Evolutionary conservation across 2,797 vertebrate species (phyloP), one percentile per base, ranked within the genome.

Genomic region (Phrynocephalus guinanensis): DNA sequence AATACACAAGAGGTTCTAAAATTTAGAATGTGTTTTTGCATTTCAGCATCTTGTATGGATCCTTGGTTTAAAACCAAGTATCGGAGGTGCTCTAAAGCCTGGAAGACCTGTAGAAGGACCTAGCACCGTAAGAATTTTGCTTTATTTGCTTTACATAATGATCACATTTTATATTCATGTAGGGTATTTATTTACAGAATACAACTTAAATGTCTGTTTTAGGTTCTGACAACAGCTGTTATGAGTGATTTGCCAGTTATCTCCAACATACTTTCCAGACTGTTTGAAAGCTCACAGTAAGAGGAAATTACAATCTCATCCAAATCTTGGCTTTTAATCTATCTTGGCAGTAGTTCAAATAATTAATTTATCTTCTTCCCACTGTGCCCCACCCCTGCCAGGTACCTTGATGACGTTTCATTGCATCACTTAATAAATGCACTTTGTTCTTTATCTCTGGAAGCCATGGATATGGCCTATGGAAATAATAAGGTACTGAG

Each of bases 221-320:
- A 99, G 99, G 99, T 99, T 95, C 95, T 99, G 90, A 99, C 99
- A 86, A 99, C 99, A 78, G 99, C 99, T 2, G 99, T 99, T 95
- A 99, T 99, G 99, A 99, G 98, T 22, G 99, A 99, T 95, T 97
- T 99, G 82, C 99, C 99, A 1, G 96, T 99, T 92, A 99, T 99
- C 95, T 98, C 99, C 94, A 99, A 97, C 93, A 98, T 99, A 96
- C 98, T 99, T 88, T 99, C 99, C 95, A 97, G 98, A 92, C 97
- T 99, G 18, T 99, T 99, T 92, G 99, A 99, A 97, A 99, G 99
- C 94, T 99, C 99, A 82, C 99, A 99, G 99, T 99, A 97, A 98
- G 98, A 93, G 84, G 60, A 92, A 48, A 52, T 72, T 82, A 85
- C 79, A 79, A 90, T 93, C 52, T 76, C 86, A 92, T 89, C 90